phyloP scores from a whole-genome alignment of 1,140 invertebrate genomes.

The Phthorimaea operculella region DNA sequence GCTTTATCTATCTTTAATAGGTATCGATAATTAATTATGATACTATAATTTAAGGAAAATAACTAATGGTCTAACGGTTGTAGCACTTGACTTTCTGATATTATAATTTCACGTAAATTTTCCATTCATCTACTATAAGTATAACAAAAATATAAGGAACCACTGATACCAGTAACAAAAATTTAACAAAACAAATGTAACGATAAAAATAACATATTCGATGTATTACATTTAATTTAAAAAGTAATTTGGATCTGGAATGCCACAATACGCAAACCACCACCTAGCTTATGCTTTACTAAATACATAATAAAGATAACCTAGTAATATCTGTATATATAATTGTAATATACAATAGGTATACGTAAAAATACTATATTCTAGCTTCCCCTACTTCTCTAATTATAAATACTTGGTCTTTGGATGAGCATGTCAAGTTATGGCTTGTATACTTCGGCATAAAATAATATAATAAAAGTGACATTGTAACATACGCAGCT shows the following conservation, averaged over 20 bases:
- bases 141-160: neutral
- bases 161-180: neutral
- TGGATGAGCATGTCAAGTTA: conserved; percentile 63
- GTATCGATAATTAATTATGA: too few species aligned
- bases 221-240: neutral
- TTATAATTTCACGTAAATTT: too few species aligned
- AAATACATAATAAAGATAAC: too few species aligned
- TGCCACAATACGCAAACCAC: neutral
- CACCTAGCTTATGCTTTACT: neutral
- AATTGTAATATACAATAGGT: conserved; percentile 19
- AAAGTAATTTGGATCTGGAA: neutral
- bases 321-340: neutral
- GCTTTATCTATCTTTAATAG: too few species aligned
- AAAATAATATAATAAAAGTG: conserved; percentile 45
- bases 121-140: too few species aligned
- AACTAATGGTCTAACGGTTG: too few species aligned
- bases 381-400: conserved; percentile 52
- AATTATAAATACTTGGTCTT: conserved; percentile 61
- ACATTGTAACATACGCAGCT: too few species aligned
- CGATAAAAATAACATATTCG: neutral
- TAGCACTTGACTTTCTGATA: too few species aligned
- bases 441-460: conserved; percentile 58
- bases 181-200: neutral
- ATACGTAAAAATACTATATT: conserved; percentile 44
- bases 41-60: too few species aligned